Evolutionary conservation across 2,888 invertebrate species (phyloP).

Genomic region (Blastobasis lacticolella): DNA sequence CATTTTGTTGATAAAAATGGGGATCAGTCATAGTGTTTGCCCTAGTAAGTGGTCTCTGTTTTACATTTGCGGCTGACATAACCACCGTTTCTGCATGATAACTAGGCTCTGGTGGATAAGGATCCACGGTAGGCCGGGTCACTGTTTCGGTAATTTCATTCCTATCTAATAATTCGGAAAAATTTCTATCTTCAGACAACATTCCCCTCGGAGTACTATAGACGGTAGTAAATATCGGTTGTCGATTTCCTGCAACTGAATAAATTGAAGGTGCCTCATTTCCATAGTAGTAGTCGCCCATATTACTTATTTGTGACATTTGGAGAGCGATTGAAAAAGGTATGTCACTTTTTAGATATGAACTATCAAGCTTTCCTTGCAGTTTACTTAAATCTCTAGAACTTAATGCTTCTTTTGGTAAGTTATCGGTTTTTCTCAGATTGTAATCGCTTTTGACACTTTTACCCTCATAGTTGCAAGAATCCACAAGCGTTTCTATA

Average conservation of each 20-base stretch:
- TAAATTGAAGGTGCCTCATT: slow-evolving; percentile 80
- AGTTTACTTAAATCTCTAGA: slow-evolving; percentile 45
- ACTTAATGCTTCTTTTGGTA: slow-evolving; percentile 37
- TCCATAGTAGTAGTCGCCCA: slow-evolving; percentile 59
- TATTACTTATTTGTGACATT: slow-evolving; percentile 44
- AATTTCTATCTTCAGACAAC: slow-evolving; percentile 76
- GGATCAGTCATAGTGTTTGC: slow-evolving; percentile 76
- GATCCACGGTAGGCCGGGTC: slow-evolving; percentile 44
- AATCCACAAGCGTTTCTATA: slow-evolving; percentile 74
- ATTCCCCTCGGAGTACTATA: slow-evolving; percentile 80
- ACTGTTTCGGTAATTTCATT: slow-evolving; percentile 62
- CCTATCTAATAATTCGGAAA: slow-evolving; percentile 80
- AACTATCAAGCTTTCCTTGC: slow-evolving; percentile 42
- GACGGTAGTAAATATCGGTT: slow-evolving; percentile 82
- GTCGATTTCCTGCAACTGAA: slow-evolving; percentile 83
- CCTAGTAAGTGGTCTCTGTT: slow-evolving; percentile 69
- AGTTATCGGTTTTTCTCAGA: slow-evolving; percentile 35
- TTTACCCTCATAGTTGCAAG: slow-evolving; percentile 51
- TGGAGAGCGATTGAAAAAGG: slow-evolving; percentile 38
- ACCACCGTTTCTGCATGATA: slow-evolving; percentile 75
- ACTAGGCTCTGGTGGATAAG: slow-evolving; percentile 72
- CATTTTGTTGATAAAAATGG: slow-evolving; percentile 76
- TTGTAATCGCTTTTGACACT: slow-evolving; percentile 47
- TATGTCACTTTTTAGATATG: slow-evolving; percentile 43
- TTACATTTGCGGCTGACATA: slow-evolving; percentile 48